These are phyloP conservation scores for Stegana nigrithorax DNA, from an alignment of 2,888 invertebrate genomes.

Conservation along the genomic window DNA sequence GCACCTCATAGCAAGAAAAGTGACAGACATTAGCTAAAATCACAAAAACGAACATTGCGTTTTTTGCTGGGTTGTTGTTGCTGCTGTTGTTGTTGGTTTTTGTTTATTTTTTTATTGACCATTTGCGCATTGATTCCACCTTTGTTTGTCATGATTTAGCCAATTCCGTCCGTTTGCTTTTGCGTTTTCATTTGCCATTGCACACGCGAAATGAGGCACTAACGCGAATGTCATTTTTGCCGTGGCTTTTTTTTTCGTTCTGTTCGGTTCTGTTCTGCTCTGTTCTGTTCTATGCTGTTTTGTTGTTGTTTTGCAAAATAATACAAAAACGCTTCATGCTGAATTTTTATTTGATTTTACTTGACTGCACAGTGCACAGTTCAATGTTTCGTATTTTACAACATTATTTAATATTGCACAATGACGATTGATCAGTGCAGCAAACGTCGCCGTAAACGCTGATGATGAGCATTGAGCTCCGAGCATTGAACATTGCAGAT, in stretches of 20 bases:
- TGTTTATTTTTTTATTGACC: conserved; percentile 54
- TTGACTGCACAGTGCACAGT: background rate
- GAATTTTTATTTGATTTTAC: background rate
- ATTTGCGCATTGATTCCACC: conserved; percentile 42
- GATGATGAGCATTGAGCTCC: background rate
- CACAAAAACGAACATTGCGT: conserved; percentile 15
- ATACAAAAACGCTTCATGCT: no score
- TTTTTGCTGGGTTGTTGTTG: no score
- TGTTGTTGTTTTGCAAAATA: background rate
- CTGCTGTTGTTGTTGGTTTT: no score
- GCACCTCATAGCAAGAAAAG: conserved; percentile 27
- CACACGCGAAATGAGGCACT: conserved; percentile 31
- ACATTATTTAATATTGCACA: conserved; percentile 17
- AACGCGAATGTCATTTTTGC: conserved; percentile 42
- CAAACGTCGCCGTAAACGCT: background rate
- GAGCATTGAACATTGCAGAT: no score
- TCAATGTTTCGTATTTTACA: conserved; percentile 15
- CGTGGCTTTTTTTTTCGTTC: background rate
- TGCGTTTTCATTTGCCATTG: no score
- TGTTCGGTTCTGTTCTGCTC: background rate
- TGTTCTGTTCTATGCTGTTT: background rate
- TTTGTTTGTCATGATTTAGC: conserved; percentile 45
- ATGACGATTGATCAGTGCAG: conserved; percentile 9
- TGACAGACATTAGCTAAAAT: conserved; percentile 32
- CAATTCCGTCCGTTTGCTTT: conserved; percentile 26